phyloP scores from a whole-genome alignment of 2,888 invertebrate species.

The Apoderus coryli region DNA sequence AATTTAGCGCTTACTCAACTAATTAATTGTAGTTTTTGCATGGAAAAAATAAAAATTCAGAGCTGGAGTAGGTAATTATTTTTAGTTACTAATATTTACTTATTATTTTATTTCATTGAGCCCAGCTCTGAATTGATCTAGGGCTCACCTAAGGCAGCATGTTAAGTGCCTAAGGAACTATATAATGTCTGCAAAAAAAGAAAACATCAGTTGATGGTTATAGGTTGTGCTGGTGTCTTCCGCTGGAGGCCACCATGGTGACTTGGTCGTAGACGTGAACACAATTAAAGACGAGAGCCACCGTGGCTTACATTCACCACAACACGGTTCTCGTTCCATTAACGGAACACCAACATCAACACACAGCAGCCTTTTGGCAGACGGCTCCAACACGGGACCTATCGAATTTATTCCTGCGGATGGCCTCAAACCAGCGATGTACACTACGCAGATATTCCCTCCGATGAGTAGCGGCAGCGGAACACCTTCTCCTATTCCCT shows the following conservation, averaged over 20 bases:
- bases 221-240: constrained; percentile 36
- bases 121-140: no score
- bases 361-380: constrained; percentile 46
- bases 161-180: no score
- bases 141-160: constrained; percentile 22
- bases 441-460: constrained; percentile 55
- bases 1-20: no score
- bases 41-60: no score
- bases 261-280: constrained; percentile 38
- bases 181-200: background rate
- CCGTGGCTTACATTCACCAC: constrained; percentile 46
- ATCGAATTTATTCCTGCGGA: constrained; percentile 37
- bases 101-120: no score
- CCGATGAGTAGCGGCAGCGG: constrained; percentile 41
- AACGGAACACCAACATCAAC: constrained; percentile 53
- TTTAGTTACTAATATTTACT: no score
- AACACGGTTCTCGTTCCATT: constrained; percentile 51
- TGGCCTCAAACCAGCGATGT: constrained; percentile 44
- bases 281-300: constrained; percentile 44
- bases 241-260: constrained; percentile 27
- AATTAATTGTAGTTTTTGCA: no score
- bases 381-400: constrained; percentile 32
- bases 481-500: constrained; percentile 51
- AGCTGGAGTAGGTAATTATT: no score
- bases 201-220: constrained; percentile 24